Conservation (phyloP, 2,113 vertebrate genomes). For the Microtus oregoni region DNA sequence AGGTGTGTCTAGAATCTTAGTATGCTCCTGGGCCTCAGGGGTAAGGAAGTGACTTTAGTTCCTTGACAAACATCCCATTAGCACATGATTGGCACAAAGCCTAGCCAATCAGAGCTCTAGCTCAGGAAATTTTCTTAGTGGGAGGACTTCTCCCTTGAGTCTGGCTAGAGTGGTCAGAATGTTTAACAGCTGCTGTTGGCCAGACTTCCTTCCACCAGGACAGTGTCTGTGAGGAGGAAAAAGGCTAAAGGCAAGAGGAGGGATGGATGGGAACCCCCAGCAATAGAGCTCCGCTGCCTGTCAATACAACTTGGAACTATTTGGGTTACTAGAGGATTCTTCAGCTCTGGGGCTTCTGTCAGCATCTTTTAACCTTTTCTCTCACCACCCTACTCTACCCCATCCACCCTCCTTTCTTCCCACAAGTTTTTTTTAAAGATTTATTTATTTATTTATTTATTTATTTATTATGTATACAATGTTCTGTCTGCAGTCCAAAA, state of each 20-base stretch:
- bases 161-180: background rate
- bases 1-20: background rate
- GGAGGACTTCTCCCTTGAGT: background rate
- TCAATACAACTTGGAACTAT: background rate
- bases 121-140: background rate
- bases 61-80: background rate
- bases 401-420: background rate
- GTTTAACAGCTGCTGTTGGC: background rate
- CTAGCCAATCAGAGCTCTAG: slow-evolving; percentile 17
- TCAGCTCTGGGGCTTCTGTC: background rate
- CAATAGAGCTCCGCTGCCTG: background rate
- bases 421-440: background rate
- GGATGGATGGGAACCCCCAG: background rate
- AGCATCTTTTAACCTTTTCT: background rate
- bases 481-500: too few species aligned
- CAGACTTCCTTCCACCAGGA: background rate
- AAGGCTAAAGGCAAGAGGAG: background rate
- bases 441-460: too few species aligned
- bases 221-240: background rate
- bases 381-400: background rate
- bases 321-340: background rate
- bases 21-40: background rate
- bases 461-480: too few species aligned
- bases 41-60: background rate
- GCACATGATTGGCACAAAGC: background rate